Evolutionary conservation across 2,113 vertebrate genomes (phyloP).

Genomic region (Anthoscopus minutus): DNA sequence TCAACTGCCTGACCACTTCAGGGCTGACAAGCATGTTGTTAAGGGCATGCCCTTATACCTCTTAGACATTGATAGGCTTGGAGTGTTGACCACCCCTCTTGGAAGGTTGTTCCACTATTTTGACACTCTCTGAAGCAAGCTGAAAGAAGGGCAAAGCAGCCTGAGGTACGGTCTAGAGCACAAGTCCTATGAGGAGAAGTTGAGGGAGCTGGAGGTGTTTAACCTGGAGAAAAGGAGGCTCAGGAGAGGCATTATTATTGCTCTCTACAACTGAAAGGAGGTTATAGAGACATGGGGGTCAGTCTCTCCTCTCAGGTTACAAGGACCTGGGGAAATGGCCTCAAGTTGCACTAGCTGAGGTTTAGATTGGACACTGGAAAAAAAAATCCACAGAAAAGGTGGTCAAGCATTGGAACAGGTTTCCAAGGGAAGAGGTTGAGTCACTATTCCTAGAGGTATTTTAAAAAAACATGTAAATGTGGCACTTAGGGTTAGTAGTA

Average conservation of each 20-base stretch:
- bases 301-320: neutral
- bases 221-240: neutral
- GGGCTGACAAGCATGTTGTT: neutral
- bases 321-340: neutral
- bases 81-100: neutral
- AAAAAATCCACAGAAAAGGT: neutral
- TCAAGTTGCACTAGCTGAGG: neutral
- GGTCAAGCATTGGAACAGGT: neutral
- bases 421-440: neutral
- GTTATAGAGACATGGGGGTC: rapidly evolving
- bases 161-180: neutral
- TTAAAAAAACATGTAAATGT: neutral
- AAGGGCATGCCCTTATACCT: neutral
- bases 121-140: neutral
- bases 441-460: neutral
- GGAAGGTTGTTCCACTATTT: neutral
- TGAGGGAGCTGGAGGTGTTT: neutral
- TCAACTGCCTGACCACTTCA: neutral
- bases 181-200: neutral
- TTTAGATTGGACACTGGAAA: neutral
- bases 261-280: neutral
- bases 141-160: neutral
- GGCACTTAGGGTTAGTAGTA: neutral
- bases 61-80: neutral
- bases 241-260: too few species aligned